phyloP scores from a whole-genome alignment of 2,888 invertebrate genomes.

The Carpatolechia fugitivella region DNA sequence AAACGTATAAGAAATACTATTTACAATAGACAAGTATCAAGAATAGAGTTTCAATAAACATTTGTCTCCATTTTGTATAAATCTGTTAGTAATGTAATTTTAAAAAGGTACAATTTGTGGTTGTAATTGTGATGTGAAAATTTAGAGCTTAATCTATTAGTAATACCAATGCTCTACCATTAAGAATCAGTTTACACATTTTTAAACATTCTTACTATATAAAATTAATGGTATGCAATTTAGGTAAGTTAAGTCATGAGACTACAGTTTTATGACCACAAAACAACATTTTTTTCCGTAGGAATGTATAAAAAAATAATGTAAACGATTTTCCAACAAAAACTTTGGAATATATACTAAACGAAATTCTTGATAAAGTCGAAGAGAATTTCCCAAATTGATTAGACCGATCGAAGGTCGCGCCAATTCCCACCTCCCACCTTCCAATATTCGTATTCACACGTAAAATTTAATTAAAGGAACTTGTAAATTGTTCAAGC shows the following conservation, averaged over 20 bases:
- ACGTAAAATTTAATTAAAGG: constrained; percentile 42
- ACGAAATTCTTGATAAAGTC: neutral
- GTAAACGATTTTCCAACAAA: neutral
- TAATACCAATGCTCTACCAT: neutral
- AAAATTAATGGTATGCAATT: too few relatives aligned
- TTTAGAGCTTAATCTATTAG: neutral
- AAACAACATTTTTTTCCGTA: neutral
- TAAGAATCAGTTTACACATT: too few relatives aligned
- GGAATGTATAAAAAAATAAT: neutral
- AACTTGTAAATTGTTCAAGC: constrained; percentile 66
- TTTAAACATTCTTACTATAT: too few relatives aligned
- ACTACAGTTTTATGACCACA: neutral
- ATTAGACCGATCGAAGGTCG: neutral
- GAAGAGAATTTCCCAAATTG: neutral
- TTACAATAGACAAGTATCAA: constrained; percentile 73
- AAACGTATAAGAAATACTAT: constrained; percentile 52
- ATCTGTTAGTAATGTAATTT: constrained; percentile 43
- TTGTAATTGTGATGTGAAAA: constrained; percentile 7
- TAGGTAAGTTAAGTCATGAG: too few relatives aligned
- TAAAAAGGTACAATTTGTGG: constrained; percentile 33
- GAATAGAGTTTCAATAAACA: constrained; percentile 50
- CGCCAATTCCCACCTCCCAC: neutral
- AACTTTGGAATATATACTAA: neutral
- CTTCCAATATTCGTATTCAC: constrained; percentile 11
- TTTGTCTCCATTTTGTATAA: constrained; percentile 42